Percentiles rank a stretch among this genome's conserved stretches.
These are phyloP conservation scores for Tetranychus cinnabarinus DNA, from an alignment of 1,140 invertebrate genomes.

Conservation along the genomic window DNA sequence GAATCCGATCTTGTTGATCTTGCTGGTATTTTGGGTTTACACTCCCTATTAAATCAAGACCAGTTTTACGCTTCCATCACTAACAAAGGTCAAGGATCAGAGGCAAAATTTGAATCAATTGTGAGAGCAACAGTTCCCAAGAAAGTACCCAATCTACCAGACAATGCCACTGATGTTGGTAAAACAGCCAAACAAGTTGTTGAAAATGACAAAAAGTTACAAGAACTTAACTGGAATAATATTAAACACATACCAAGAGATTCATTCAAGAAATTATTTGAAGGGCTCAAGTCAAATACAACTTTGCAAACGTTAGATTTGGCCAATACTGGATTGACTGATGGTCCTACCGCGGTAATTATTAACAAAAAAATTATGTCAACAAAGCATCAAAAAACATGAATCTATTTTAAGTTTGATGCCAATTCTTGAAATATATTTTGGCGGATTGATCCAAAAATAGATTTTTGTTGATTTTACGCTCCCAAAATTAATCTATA, in stretches of 20 bases:
- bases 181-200: constrained; percentile 59
- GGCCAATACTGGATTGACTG: constrained; percentile 75
- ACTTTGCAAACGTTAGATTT: constrained; percentile 71
- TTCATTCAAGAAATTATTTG: constrained; percentile 68
- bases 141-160: constrained; percentile 53
- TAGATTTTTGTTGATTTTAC: neutral
- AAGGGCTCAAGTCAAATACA: constrained; percentile 65
- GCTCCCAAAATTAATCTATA: neutral
- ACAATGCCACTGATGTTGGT: constrained; percentile 78
- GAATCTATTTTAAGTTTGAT: neutral
- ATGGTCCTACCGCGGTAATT: constrained; percentile 43
- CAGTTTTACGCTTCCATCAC: constrained; percentile 89
- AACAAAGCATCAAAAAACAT: neutral
- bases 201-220: constrained; percentile 53
- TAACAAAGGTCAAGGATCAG: constrained; percentile 62
- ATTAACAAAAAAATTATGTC: neutral
- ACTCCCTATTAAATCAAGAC: constrained; percentile 99
- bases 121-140: constrained; percentile 82
- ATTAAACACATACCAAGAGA: constrained; percentile 97
- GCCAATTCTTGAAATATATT: neutral
- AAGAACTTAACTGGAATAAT: constrained; percentile 87
- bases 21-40: constrained; percentile 95
- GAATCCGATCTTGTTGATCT: constrained; percentile 98
- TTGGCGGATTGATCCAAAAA: neutral
- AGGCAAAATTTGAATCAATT: constrained; percentile 34